Percentiles rank a stretch among this genome's conserved stretches.
These are phyloP conservation scores for Rhabdomys dilectus DNA, from an alignment of 2,113 vertebrate genomes.

Conservation along the genomic window DNA sequence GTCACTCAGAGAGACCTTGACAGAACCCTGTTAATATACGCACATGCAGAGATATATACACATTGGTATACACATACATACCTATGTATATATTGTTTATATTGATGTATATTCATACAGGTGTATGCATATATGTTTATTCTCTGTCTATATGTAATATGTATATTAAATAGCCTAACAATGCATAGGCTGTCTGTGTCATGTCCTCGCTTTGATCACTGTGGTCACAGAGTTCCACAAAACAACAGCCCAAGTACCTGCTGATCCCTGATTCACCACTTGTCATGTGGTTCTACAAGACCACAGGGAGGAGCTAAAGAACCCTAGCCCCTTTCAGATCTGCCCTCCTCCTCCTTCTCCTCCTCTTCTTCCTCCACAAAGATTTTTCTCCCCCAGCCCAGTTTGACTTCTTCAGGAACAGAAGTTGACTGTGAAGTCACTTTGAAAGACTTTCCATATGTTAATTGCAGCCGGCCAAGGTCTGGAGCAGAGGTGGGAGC, in stretches of 20 bases:
- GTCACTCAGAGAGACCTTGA: conserved; percentile 10
- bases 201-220: rapidly evolving
- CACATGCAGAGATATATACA: too few relatives aligned
- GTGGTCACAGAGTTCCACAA: not conserved
- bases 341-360: not conserved
- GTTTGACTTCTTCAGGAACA: conserved; percentile 70
- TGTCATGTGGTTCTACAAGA: not conserved
- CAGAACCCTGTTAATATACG: conserved; percentile 7
- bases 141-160: not conserved
- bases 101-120: not conserved
- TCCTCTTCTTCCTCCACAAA: not conserved
- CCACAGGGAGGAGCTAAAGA: not conserved
- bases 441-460: conserved; percentile 83
- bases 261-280: rapidly evolving
- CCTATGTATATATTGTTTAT: not conserved
- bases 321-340: not conserved
- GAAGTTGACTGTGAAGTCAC: conserved; percentile 80
- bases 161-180: not conserved
- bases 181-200: too few relatives aligned
- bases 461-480: conserved; percentile 77
- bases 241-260: rapidly evolving
- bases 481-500: conserved; percentile 76
- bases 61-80: too few relatives aligned
- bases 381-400: conserved; percentile 57
- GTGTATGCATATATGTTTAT: not conserved